Conservation (phyloP, 2,888 invertebrate species). For the Anarsia innoxiella region DNA sequence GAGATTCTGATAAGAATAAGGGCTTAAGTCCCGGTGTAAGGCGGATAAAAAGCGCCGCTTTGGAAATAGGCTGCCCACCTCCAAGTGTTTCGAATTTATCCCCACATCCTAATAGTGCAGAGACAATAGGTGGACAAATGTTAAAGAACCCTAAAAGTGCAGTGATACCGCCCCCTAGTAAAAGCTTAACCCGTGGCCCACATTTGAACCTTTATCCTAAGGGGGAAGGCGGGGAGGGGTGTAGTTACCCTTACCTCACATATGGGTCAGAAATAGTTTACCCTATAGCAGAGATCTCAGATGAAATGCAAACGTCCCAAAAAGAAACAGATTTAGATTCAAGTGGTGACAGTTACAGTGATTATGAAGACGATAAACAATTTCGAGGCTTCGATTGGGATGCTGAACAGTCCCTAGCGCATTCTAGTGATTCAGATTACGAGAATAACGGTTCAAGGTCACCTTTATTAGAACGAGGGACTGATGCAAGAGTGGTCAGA, state of each 20-base stretch:
- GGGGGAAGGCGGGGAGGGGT: conserved; percentile 80
- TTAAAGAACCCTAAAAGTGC: conserved; percentile 79
- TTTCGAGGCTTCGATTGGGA: conserved; percentile 70
- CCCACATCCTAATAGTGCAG: conserved; percentile 88
- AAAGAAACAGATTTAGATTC: conserved; percentile 78
- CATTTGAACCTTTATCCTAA: conserved; percentile 81
- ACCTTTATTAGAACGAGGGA: conserved; percentile 76
- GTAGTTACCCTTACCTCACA: conserved; percentile 81
- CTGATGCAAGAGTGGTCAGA: conserved; percentile 60
- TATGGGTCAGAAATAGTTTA: conserved; percentile 86
- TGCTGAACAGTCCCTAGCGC: conserved; percentile 58
- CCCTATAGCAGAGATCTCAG: conserved; percentile 89
- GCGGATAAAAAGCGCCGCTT: conserved; percentile 81
- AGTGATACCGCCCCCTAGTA: conserved; percentile 81
- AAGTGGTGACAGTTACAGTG: conserved; percentile 76
- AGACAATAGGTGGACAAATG: conserved; percentile 81
- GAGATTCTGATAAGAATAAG: conserved; percentile 58
- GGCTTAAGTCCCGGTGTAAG: conserved; percentile 78
- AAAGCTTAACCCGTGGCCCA: conserved; percentile 80
- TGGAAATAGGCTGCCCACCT: conserved; percentile 82
- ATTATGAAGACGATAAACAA: conserved; percentile 77
- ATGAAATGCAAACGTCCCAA: conserved; percentile 82
- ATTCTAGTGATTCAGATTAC: conserved; percentile 79
- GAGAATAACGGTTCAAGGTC: conserved; percentile 83
- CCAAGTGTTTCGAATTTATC: conserved; percentile 81